These are phyloP conservation scores for Agapornis canus DNA, from an alignment of 2,797 vertebrate genomes.

Conservation along the genomic window DNA sequence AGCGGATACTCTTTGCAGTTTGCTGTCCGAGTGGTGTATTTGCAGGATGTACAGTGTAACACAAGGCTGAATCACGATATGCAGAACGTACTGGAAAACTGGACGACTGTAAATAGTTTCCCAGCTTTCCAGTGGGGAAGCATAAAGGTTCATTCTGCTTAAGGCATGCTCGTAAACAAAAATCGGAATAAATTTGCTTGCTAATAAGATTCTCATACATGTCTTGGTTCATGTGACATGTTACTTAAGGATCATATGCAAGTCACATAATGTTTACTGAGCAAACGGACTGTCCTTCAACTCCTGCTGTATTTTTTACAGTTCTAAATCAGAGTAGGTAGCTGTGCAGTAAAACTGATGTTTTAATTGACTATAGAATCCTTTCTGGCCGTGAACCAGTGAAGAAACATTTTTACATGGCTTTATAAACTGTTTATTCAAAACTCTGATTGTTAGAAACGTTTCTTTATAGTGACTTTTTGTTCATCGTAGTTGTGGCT, in stretches of 20 bases:
- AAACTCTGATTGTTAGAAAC: not conserved
- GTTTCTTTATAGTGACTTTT: not conserved
- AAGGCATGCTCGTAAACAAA: not conserved
- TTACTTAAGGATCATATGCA: not conserved
- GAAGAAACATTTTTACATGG: not conserved
- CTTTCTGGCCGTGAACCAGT: not conserved
- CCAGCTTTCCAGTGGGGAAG: not conserved
- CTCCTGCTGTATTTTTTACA: not conserved
- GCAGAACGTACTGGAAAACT: conserved; percentile 27
- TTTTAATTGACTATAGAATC: not conserved
- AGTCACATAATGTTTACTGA: not conserved
- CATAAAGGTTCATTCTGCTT: not conserved
- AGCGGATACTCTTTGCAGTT: not conserved
- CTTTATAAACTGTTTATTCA: not conserved
- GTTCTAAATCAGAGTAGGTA: not conserved
- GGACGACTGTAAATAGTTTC: not conserved
- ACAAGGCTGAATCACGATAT: not conserved
- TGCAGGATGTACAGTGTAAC: not conserved
- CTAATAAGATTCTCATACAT: not conserved
- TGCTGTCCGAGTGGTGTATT: not conserved
- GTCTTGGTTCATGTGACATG: not conserved
- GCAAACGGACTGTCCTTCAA: not conserved
- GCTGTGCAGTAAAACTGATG: not conserved
- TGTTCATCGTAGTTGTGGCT: conserved; percentile 3
- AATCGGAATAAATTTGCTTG: not conserved